phyloP scores from a whole-genome alignment of 2,797 vertebrate species.

The Scleropages formosus region DNA sequence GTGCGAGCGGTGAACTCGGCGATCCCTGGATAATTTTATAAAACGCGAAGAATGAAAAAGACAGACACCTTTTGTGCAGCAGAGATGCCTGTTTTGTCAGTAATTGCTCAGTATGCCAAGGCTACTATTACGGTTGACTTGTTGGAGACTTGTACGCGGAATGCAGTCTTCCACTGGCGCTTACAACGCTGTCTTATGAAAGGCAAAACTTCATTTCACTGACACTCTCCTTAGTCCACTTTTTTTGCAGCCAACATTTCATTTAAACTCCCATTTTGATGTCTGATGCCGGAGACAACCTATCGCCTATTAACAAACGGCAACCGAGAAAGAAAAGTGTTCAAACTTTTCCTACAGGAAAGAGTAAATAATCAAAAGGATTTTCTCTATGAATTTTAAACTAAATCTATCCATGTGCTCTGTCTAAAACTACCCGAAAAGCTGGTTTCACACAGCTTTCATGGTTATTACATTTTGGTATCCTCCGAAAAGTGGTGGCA shows the following conservation, averaged over 20 bases:
- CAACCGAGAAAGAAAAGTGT: too few relatives aligned
- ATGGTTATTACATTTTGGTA: constrained; percentile 60
- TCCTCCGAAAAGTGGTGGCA: constrained; percentile 59
- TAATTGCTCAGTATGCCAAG: neutral
- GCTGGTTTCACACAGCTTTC: constrained; percentile 40
- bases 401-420: too few relatives aligned
- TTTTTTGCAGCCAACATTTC: too few relatives aligned
- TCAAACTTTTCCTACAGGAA: too few relatives aligned
- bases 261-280: too few relatives aligned
- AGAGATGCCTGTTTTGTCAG: neutral
- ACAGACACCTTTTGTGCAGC: neutral
- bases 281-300: too few relatives aligned
- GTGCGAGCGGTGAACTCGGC: neutral
- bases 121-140: neutral
- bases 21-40: neutral
- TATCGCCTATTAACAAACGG: too few relatives aligned
- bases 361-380: neutral
- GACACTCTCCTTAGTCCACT: too few relatives aligned
- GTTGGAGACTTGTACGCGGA: neutral
- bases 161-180: neutral
- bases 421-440: too few relatives aligned
- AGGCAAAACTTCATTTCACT: neutral
- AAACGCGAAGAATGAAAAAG: neutral
- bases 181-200: neutral
- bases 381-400: neutral